Evolutionary conservation across 2,888 invertebrate species (phyloP).

Genomic region (Epinotia brunnichana): DNA sequence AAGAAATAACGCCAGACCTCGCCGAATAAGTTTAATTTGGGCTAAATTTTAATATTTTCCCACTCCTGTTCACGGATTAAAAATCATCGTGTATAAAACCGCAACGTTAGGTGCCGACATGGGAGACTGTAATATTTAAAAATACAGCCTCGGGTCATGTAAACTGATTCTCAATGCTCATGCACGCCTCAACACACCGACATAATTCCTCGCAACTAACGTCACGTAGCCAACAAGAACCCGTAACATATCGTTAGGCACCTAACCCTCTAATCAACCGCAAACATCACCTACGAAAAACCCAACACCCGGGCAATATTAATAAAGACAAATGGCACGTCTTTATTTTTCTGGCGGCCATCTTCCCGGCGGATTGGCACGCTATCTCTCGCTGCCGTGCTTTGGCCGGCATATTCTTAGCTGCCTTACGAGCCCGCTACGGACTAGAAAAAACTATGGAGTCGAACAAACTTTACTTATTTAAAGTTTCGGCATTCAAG

Average conservation of each 20-base stretch:
- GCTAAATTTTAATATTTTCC: too few relatives aligned
- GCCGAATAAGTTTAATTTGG: too few relatives aligned
- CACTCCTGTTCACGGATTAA: too few relatives aligned
- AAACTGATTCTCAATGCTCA: background rate
- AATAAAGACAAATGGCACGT: conserved; percentile 41
- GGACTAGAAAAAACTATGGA: conserved; percentile 55
- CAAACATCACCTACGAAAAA: conserved; percentile 34
- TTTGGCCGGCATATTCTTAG: conserved; percentile 82
- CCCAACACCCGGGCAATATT: conserved; percentile 35
- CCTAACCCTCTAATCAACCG: conserved; percentile 23
- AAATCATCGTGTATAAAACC: too few relatives aligned
- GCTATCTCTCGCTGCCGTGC: conserved; percentile 75
- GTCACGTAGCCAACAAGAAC: background rate
- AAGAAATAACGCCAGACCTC: too few relatives aligned
- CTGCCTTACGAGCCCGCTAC: conserved; percentile 65
- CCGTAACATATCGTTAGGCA: conserved; percentile 12
- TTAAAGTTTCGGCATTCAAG: background rate
- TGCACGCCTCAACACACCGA: background rate
- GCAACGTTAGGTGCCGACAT: too few relatives aligned
- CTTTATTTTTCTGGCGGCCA: conserved; percentile 54
- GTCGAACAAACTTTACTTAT: conserved; percentile 30
- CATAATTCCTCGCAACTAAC: background rate
- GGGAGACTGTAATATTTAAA: too few relatives aligned
- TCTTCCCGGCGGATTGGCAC: conserved; percentile 66
- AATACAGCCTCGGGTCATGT: too few relatives aligned